Conservation (phyloP, 2,797 vertebrate species). For the Coendou prehensilis region DNA sequence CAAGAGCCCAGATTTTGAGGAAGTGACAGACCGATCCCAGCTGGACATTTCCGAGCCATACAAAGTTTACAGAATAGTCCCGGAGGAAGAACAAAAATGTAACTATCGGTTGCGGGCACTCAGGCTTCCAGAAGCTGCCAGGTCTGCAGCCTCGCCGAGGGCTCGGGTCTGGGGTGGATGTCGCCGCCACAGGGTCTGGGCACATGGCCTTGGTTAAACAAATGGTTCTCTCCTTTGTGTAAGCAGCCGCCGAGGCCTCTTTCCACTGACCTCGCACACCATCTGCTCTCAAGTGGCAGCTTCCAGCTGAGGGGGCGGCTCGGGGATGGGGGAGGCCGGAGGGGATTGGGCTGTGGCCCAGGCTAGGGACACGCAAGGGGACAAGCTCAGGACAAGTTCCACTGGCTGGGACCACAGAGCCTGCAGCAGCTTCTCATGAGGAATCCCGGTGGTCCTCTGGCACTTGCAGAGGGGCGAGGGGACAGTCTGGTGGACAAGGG, state of each 20-base stretch:
- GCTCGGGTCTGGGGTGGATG: background rate
- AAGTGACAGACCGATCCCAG: constrained; percentile 98
- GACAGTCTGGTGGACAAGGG: background rate
- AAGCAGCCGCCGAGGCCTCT: background rate
- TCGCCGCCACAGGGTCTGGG: background rate
- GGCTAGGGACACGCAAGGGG: fast-evolving
- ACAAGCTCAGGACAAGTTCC: background rate
- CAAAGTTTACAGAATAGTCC: constrained; percentile 98
- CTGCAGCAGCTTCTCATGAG: background rate
- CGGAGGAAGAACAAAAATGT: constrained; percentile 98
- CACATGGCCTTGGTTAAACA: constrained; percentile 44
- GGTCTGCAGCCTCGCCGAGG: background rate
- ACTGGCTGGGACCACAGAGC: background rate
- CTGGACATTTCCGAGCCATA: constrained; percentile 99
- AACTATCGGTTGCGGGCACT: constrained; percentile 78
- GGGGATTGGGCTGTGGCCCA: background rate
- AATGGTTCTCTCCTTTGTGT: background rate
- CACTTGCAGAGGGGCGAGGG: background rate
- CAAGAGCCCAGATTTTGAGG: constrained; percentile 99
- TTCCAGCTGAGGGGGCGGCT: constrained; percentile 6
- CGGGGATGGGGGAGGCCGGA: background rate
- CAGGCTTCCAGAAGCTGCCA: fast-evolving
- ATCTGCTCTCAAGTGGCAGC: constrained; percentile 32
- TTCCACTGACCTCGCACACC: background rate
- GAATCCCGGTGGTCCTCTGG: background rate